Evolutionary conservation across 1,140 invertebrate genomes (phyloP).

Genomic region (Amyelois transitella): DNA sequence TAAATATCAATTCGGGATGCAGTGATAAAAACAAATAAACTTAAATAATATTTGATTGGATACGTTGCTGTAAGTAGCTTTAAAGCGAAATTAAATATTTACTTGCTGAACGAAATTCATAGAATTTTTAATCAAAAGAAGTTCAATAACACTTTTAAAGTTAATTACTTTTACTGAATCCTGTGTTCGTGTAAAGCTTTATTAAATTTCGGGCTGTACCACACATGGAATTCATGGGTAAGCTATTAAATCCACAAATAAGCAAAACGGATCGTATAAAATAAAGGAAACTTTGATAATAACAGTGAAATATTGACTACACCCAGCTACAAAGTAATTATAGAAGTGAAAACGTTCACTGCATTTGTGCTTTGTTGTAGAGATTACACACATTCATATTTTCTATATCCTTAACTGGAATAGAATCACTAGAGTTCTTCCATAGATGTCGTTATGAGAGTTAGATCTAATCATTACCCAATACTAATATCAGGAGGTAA

Average conservation of each 20-base stretch:
- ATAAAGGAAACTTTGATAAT: conserved; percentile 27
- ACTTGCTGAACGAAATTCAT: no score
- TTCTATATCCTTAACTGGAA: no score
- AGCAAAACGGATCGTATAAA: conserved; percentile 15
- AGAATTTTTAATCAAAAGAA: background rate
- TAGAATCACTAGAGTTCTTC: no score
- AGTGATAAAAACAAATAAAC: no score
- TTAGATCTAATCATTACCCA: no score
- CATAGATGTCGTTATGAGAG: no score
- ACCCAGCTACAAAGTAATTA: conserved; percentile 21
- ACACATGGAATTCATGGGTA: conserved; percentile 11
- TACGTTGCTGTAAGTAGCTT: no score
- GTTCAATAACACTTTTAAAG: background rate
- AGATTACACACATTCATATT: background rate
- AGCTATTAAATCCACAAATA: conserved; percentile 11
- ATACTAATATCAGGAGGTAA: no score
- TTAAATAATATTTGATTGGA: no score
- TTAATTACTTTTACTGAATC: background rate
- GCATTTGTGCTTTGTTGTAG: conserved; percentile 7
- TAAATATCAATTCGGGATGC: no score
- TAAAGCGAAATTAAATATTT: no score
- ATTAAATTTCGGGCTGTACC: background rate
- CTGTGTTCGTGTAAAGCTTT: background rate
- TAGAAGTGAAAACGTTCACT: conserved; percentile 16
- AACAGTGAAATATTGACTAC: conserved; percentile 21